Evolutionary conservation across 2,113 vertebrate species (phyloP).

Genomic region (Caretta caretta): DNA sequence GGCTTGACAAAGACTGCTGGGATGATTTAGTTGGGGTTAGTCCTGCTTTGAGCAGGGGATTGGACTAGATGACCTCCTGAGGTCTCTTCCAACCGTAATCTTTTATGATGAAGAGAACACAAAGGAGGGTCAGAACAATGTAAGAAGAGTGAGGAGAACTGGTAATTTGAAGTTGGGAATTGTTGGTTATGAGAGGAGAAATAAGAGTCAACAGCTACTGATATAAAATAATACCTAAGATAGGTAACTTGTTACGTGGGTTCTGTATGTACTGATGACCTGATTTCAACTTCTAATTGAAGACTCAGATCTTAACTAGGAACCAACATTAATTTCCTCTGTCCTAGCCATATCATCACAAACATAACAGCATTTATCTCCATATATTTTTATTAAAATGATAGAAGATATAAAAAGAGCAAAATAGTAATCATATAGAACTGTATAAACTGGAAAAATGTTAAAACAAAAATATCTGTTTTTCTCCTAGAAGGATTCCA

Average conservation of each 20-base stretch:
- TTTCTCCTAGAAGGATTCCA: constrained; percentile 12
- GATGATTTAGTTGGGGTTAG: too few species aligned
- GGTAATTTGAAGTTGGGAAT: background rate
- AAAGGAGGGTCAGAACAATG: background rate
- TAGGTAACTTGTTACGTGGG: background rate
- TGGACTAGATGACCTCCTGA: too few species aligned
- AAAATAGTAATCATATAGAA: background rate
- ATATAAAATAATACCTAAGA: background rate
- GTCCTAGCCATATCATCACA: background rate
- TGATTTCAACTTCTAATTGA: constrained; percentile 45
- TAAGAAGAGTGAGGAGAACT: background rate
- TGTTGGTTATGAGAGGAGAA: background rate
- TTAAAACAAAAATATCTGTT: constrained; percentile 19
- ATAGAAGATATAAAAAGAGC: background rate
- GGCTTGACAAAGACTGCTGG: too few species aligned
- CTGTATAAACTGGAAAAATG: background rate
- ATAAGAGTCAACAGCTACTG: background rate
- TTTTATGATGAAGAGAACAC: too few species aligned
- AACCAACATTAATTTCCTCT: constrained; percentile 35
- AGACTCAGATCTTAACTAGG: constrained; percentile 4
- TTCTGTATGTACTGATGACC: background rate
- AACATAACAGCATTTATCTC: background rate
- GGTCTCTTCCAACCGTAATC: too few species aligned
- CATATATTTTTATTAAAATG: background rate
- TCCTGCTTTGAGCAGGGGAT: too few species aligned